phyloP scores from a whole-genome alignment of 2,888 invertebrate species.

The Ophion ellenae region DNA sequence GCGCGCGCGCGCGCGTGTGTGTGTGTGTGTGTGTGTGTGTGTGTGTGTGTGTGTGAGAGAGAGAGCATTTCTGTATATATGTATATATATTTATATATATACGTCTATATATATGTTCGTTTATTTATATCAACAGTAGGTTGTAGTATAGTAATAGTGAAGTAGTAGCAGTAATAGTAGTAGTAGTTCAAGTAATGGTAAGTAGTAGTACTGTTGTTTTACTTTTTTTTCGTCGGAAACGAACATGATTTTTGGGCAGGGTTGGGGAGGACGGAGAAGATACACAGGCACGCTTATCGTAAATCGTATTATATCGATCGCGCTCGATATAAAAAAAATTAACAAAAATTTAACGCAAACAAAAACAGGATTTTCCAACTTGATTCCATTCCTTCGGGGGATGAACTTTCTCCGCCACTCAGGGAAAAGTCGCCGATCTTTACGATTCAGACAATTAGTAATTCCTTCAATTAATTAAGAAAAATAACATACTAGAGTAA shows the following conservation, averaged over 20 bases:
- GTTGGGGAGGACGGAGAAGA: conserved; percentile 52
- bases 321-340: conserved; percentile 1
- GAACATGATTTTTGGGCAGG: conserved; percentile 61
- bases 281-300: conserved; percentile 28
- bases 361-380: neutral
- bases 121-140: conserved; percentile 61
- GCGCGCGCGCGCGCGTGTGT: conserved; percentile 65
- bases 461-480: too few species aligned
- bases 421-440: too few species aligned
- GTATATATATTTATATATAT: conserved; percentile 65
- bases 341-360: neutral
- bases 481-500: too few species aligned
- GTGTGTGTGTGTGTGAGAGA: conserved; percentile 44
- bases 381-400: neutral
- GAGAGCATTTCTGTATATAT: conserved; percentile 66
- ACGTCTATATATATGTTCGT: conserved; percentile 56
- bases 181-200: conserved; percentile 63
- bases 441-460: too few species aligned
- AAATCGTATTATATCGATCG: neutral
- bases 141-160: conserved; percentile 70
- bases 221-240: conserved; percentile 72
- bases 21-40: conserved; percentile 27
- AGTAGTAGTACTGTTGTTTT: conserved; percentile 71
- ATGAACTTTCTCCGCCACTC: neutral
- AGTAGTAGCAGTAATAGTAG: conserved; percentile 62